Evolutionary conservation across 2,888 invertebrate genomes (phyloP), one percentile per base, ranked within the genome.

Genomic region (Phasia obesa): DNA sequence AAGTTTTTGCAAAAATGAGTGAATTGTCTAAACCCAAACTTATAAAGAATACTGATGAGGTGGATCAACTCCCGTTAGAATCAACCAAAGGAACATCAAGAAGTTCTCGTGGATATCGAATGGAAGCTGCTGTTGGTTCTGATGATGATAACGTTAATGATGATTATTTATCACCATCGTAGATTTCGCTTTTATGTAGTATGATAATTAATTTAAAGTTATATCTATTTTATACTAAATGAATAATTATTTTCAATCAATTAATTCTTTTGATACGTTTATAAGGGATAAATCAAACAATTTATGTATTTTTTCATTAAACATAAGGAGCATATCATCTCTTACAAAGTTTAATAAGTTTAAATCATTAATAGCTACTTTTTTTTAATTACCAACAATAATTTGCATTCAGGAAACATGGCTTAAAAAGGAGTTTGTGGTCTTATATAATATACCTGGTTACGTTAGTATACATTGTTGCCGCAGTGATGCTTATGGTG

Each of bases 331-430:
- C 35, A 35, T 35, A 11, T 35, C 35, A 35, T 35, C 35, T 35
- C 35, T 55, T 55, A 15, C 25, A 9, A 27, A 27, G 9, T 55
- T 55, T 7, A 55, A 55, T 55, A 55, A 27, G 35, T 42, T 64
- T 31, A 25, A 47, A 44, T 27, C 31, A 47, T 17, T 47, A 25
- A 47, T 64, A 47, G 35, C 47, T 15, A 64, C 27, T 47, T 64
- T 64, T 31, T 11, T 11, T 1, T 11, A 35, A 35, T 11, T 35
- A 35, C 35, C 35, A 35, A 11, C 35, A 11, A 35, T 35, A 9
- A 11, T 35, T 35, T 25, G 47, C 27, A 27, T 64, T 64, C 17
- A 47, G 15, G 49, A 64, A 49, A 64, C 64, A 4, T 64, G 64
- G n/a, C 15, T 64, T 9, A 25, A 64, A n/a, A 27, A 17, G 19